Conservation (phyloP, 2,113 vertebrate species). For the Aspiorhynchus laticeps region DNA sequence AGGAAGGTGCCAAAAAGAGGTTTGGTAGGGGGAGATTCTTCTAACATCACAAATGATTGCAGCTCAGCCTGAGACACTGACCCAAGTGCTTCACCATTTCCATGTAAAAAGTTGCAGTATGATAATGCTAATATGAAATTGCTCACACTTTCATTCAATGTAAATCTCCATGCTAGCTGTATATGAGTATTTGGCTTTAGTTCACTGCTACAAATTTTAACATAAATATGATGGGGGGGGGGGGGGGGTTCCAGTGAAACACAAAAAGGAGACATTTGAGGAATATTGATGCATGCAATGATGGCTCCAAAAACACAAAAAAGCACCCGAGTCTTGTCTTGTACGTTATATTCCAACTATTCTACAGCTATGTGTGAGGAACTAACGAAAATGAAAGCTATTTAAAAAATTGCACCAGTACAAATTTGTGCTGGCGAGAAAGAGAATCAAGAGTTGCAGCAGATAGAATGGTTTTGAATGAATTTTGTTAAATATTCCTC, state of each 20-base stretch:
- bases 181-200: neutral
- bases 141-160: neutral
- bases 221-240: neutral
- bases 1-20: neutral
- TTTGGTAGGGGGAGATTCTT: constrained; percentile 33
- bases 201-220: neutral
- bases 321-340: neutral
- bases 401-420: neutral
- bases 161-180: neutral
- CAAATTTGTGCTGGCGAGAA: neutral
- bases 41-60: constrained; percentile 7
- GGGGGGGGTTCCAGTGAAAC: neutral
- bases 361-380: neutral
- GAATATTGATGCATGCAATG: neutral
- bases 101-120: neutral
- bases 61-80: neutral
- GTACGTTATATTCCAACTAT: neutral
- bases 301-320: neutral
- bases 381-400: neutral
- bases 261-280: neutral
- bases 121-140: neutral
- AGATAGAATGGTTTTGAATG: neutral
- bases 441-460: neutral
- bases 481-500: neutral
- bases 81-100: neutral